A percentile compares a stretch with the other conserved stretches of the same genome.
These are phyloP conservation scores for Thysanoteuthis rhombus DNA, from an alignment of 2,888 invertebrate species.

Conservation along the genomic window DNA sequence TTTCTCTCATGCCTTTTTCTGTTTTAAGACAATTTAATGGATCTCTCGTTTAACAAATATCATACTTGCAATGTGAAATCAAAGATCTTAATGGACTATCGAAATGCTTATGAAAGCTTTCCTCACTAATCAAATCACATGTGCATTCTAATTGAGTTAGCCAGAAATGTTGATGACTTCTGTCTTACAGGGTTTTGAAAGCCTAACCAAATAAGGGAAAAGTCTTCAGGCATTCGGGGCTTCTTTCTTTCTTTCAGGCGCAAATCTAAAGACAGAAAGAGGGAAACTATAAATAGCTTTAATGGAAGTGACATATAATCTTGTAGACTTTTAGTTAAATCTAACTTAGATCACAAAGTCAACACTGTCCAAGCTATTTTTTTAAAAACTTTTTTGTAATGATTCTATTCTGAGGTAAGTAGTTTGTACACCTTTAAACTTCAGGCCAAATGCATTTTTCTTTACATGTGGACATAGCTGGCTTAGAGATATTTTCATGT, in stretches of 20 bases:
- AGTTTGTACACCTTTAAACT: not conserved
- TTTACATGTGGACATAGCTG: too few species aligned
- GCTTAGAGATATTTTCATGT: too few species aligned
- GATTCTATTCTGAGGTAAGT: not conserved
- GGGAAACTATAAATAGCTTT: not conserved
- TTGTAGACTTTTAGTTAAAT: slow-evolving; percentile 1
- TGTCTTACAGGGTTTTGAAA: slow-evolving; percentile 25
- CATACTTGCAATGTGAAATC: slow-evolving; percentile 25
- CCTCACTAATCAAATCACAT: slow-evolving; percentile 29
- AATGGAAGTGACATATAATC: not conserved
- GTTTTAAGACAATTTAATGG: slow-evolving; percentile 29
- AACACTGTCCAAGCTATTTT: not conserved
- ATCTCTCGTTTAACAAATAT: slow-evolving; percentile 25
- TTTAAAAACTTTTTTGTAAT: not conserved
- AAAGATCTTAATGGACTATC: slow-evolving; percentile 21
- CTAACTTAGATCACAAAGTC: not conserved
- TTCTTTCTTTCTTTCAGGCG: not conserved
- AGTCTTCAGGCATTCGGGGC: not conserved
- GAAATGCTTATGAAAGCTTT: slow-evolving; percentile 27
- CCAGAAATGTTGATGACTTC: slow-evolving; percentile 20
- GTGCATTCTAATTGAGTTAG: slow-evolving; percentile 19
- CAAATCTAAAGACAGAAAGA: not conserved
- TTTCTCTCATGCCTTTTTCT: not conserved
- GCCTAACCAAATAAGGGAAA: slow-evolving; percentile 26
- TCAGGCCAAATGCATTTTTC: not conserved